Evolutionary conservation across 2,797 vertebrate genomes (phyloP).

Genomic region (Eulemur mongoz): DNA sequence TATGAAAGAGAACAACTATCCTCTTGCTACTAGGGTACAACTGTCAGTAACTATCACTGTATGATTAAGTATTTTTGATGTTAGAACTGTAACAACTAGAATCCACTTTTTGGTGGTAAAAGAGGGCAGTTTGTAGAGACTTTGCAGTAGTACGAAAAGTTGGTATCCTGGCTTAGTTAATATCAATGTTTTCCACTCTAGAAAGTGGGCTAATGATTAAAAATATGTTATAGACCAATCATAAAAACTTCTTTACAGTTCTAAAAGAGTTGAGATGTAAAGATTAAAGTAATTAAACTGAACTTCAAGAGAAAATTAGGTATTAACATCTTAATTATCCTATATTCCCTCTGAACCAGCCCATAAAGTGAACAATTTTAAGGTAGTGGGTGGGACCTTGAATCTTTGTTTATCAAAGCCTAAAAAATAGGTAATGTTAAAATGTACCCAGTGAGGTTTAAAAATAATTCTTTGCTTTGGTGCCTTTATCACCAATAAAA

Average conservation of each 20-base stretch:
- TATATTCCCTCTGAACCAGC: background rate
- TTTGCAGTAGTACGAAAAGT: background rate
- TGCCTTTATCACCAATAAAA: background rate
- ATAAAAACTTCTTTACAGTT: background rate
- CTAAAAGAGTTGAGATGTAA: background rate
- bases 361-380: background rate
- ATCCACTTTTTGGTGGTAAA: background rate
- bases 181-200: background rate
- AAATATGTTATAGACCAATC: background rate
- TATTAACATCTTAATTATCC: conserved; percentile 18
- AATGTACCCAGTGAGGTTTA: background rate
- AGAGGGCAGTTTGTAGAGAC: background rate
- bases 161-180: background rate
- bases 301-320: background rate
- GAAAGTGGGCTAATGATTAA: background rate
- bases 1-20: background rate
- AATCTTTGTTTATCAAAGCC: background rate
- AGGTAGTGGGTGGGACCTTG: background rate
- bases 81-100: background rate
- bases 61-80: background rate
- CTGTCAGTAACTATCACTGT: background rate
- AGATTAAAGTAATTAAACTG: conserved; percentile 36
- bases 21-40: background rate
- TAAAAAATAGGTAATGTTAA: background rate
- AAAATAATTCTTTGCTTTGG: conserved; percentile 25